Conservation (phyloP, 1,140 invertebrate genomes). For the Cepaea nemoralis region DNA sequence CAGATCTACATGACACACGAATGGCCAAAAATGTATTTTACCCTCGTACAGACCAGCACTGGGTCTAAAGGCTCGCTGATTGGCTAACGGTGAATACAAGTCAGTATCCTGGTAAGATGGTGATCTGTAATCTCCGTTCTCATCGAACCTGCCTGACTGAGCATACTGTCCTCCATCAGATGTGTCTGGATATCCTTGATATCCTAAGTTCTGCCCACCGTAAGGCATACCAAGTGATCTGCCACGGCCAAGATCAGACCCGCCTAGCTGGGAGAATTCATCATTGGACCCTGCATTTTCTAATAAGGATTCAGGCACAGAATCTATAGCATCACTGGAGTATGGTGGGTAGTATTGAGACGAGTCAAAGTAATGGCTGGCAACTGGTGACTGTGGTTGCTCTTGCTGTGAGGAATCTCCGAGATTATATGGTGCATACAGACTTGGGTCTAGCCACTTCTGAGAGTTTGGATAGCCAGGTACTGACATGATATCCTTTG, state of each 20-base stretch:
- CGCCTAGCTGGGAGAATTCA: slow-evolving; percentile 32
- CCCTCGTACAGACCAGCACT: slow-evolving; percentile 36
- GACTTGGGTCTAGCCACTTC: slow-evolving; percentile 18
- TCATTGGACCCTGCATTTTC: slow-evolving; percentile 14
- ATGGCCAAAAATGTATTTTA: not conserved
- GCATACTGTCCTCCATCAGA: not conserved
- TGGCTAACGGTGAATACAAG: slow-evolving; percentile 20
- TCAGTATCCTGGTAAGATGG: slow-evolving; percentile 30
- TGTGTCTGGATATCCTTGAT: slow-evolving; percentile 22
- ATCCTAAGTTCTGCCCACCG: slow-evolving; percentile 22
- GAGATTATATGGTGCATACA: slow-evolving; percentile 13
- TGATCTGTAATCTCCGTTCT: slow-evolving; percentile 25
- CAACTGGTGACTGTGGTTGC: not conserved
- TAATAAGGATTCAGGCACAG: slow-evolving; percentile 5
- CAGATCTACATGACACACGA: not conserved
- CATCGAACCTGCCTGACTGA: slow-evolving; percentile 13
- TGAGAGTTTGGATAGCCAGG: slow-evolving; percentile 20
- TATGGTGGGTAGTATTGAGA: slow-evolving; percentile 18
- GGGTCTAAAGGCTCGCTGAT: not conserved
- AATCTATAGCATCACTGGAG: not conserved
- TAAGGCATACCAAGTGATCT: slow-evolving; percentile 1
- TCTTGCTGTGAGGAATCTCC: slow-evolving; percentile 7
- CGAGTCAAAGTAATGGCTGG: slow-evolving; percentile 19
- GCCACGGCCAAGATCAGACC: slow-evolving; percentile 15
- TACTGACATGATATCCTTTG: not conserved